Conservation (phyloP, 2,797 vertebrate genomes). For the Sebastes trivittatus region DNA sequence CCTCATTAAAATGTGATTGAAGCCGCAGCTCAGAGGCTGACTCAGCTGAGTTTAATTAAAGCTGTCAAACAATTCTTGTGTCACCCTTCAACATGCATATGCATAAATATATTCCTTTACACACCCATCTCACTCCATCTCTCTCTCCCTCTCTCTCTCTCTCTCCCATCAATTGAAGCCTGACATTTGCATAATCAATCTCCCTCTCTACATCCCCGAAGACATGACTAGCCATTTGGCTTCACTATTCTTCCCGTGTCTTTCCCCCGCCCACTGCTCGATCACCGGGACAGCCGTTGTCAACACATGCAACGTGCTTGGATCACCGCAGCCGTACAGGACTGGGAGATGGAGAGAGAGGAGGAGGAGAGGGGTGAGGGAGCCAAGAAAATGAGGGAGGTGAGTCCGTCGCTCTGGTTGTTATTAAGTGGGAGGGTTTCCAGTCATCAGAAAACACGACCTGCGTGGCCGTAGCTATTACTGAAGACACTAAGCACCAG, state of each 20-base stretch:
- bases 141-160: not conserved
- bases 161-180: constrained; percentile 34
- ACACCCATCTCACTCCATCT: constrained; percentile 17
- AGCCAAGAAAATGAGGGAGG: constrained; percentile 11
- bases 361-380: not conserved
- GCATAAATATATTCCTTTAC: constrained; percentile 55
- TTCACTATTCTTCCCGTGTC: constrained; percentile 50
- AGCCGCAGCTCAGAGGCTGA: constrained; percentile 58
- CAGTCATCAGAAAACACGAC: constrained; percentile 12
- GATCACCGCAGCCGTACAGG: not conserved
- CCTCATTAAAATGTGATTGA: constrained; percentile 71
- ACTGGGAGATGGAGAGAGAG: not conserved
- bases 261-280: not conserved
- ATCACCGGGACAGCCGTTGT: constrained; percentile 18
- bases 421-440: constrained; percentile 33
- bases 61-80: constrained; percentile 65
- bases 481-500: not conserved
- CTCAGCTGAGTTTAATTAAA: constrained; percentile 74
- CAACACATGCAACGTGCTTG: constrained; percentile 11
- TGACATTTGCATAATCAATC: constrained; percentile 45
- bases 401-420: constrained; percentile 18
- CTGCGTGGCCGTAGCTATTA: not conserved
- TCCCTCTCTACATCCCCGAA: constrained; percentile 38
- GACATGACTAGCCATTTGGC: constrained; percentile 45
- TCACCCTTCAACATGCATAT: constrained; percentile 61